phyloP scores from a whole-genome alignment of 2,888 invertebrate genomes.

The Oligia strigilis region DNA sequence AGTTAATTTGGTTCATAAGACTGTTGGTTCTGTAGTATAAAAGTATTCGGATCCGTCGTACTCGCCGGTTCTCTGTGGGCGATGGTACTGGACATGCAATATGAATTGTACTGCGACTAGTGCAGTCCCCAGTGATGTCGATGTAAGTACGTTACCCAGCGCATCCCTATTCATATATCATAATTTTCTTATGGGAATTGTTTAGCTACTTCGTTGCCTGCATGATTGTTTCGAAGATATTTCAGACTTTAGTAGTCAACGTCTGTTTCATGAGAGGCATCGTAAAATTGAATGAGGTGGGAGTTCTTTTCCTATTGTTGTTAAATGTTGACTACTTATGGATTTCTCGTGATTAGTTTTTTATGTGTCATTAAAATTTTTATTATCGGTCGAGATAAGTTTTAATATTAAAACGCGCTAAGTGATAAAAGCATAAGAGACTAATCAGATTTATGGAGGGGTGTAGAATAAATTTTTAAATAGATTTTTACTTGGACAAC shows the following conservation, averaged over 20 bases:
- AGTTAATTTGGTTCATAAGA: background rate
- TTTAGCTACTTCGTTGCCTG: conserved; percentile 59
- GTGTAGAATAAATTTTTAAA: background rate
- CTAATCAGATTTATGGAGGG: background rate
- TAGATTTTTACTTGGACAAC: background rate
- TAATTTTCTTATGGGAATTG: conserved; percentile 67
- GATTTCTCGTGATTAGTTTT: conserved; percentile 28
- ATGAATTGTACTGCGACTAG: conserved; percentile 83
- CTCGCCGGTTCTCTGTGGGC: conserved; percentile 83
- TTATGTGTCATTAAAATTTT: conserved; percentile 42
- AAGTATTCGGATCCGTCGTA: conserved; percentile 77
- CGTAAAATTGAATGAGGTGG: conserved; percentile 43
- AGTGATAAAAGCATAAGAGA: background rate
- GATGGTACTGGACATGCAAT: conserved; percentile 85
- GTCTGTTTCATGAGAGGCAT: conserved; percentile 25
- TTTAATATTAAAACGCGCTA: conserved; percentile 9
- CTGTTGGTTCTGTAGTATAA: conserved; percentile 21
- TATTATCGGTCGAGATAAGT: conserved; percentile 15
- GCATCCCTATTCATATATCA: conserved; percentile 68
- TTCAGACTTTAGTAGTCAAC: conserved; percentile 32
- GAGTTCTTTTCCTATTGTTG: conserved; percentile 38
- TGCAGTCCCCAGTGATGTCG: conserved; percentile 70
- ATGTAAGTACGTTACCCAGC: conserved; percentile 55
- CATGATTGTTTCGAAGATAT: conserved; percentile 50
- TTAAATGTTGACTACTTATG: conserved; percentile 15